Conservation (phyloP, 2,113 vertebrate genomes). For the Jacana jacana region DNA sequence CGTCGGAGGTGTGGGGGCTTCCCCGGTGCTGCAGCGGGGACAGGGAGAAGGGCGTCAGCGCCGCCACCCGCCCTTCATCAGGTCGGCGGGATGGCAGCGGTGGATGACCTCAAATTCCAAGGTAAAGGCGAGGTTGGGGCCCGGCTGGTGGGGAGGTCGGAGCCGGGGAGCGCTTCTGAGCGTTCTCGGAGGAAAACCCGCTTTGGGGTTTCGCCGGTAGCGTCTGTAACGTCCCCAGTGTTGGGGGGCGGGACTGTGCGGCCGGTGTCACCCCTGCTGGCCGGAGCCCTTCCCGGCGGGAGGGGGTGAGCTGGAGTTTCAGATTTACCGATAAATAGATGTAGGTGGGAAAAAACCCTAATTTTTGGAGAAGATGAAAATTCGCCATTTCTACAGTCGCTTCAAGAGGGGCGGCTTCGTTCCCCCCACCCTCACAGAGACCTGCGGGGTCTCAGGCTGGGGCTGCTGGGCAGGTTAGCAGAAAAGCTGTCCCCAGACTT, state of each 20-base stretch:
- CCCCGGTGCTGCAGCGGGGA: neutral
- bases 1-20: neutral
- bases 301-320: neutral
- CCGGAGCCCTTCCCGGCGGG: fast-evolving
- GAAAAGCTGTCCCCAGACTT: fast-evolving
- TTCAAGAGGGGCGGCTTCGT: neutral
- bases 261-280: fast-evolving
- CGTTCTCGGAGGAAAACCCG: neutral
- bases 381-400: fast-evolving
- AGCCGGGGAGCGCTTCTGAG: neutral
- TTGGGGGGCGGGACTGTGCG: fast-evolving
- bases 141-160: fast-evolving
- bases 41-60: neutral
- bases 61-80: neutral
- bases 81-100: constrained; percentile 74
- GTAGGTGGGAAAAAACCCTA: fast-evolving
- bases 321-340: no score
- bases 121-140: constrained; percentile 40
- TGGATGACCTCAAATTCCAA: constrained; percentile 81
- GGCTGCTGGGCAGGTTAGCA: neutral
- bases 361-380: neutral
- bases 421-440: neutral
- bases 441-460: fast-evolving
- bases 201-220: neutral
- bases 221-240: fast-evolving